A percentile compares a stretch with the other conserved stretches of the same genome.
Conservation (phyloP, 2,113 vertebrate species). For the Colius striatus region DNA sequence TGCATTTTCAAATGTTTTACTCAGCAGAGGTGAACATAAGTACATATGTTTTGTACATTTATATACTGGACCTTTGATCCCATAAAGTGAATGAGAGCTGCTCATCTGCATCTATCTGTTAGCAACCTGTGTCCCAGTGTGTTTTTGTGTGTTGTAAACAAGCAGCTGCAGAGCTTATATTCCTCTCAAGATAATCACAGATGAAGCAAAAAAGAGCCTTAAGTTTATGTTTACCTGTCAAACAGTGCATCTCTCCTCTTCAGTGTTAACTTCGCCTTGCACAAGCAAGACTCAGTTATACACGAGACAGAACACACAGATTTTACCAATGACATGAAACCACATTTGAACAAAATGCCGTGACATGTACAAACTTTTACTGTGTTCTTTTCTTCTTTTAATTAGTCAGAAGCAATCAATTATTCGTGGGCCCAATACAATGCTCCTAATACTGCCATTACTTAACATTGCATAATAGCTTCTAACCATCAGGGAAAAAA, state of each 20-base stretch:
- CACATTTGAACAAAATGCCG: neutral
- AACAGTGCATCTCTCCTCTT: neutral
- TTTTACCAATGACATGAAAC: neutral
- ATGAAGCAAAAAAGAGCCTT: neutral
- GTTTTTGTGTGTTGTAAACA: conserved; percentile 9
- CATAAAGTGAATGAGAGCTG: neutral
- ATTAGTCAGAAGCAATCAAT: conserved; percentile 26
- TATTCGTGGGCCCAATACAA: neutral
- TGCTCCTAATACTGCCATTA: neutral
- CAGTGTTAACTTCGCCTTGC: neutral
- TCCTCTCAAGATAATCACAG: neutral
- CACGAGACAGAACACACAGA: neutral
- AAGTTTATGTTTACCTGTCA: neutral
- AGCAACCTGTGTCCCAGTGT: neutral
- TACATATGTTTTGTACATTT: neutral
- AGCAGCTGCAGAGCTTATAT: neutral
- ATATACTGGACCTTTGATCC: conserved; percentile 10
- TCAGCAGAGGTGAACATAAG: neutral
- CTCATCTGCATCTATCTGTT: neutral
- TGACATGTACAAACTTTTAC: neutral
- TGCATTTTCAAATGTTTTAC: neutral
- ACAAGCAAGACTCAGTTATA: neutral
- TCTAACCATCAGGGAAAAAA: neutral
- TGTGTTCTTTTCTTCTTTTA: conserved; percentile 13
- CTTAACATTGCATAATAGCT: neutral